A percentile compares a stretch with the other conserved stretches of the same genome.
Conservation (phyloP, 2,797 vertebrate species). For the Tenualosa ilisha region DNA sequence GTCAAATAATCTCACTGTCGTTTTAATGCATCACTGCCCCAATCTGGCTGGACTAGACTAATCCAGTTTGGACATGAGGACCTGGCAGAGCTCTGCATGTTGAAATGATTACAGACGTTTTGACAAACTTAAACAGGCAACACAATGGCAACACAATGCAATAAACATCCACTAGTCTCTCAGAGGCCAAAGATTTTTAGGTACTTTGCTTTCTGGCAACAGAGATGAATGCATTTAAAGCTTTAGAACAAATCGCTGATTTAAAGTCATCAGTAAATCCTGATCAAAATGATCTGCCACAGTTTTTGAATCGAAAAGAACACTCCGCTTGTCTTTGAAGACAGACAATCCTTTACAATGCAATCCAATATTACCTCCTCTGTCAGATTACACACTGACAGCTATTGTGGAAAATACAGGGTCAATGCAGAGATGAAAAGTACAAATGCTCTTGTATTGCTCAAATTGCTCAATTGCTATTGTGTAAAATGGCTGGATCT, state of each 20-base stretch:
- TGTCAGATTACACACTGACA: neutral
- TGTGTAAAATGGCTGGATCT: neutral
- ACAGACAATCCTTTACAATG: neutral
- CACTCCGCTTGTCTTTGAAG: neutral
- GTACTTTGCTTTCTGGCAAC: neutral
- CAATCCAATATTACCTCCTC: neutral
- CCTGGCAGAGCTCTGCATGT: conserved; percentile 22
- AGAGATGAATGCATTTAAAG: neutral
- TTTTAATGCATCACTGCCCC: conserved; percentile 1
- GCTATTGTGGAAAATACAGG: neutral
- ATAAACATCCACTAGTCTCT: neutral
- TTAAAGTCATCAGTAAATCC: neutral
- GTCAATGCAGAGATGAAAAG: neutral
- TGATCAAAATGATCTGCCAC: neutral
- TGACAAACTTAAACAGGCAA: conserved; percentile 29
- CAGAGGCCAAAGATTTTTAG: neutral
- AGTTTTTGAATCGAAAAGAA: neutral
- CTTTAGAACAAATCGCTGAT: neutral
- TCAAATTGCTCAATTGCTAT: too few relatives aligned
- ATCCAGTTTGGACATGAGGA: conserved; percentile 39
- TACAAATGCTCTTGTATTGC: neutral
- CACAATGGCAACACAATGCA: neutral
- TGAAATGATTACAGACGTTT: conserved; percentile 41
- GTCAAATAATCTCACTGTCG: neutral
- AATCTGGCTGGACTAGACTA: conserved; percentile 33